Evolutionary conservation across 1,140 invertebrate species (phyloP).

Genomic region (Ceratoteleas bidentatus): DNA sequence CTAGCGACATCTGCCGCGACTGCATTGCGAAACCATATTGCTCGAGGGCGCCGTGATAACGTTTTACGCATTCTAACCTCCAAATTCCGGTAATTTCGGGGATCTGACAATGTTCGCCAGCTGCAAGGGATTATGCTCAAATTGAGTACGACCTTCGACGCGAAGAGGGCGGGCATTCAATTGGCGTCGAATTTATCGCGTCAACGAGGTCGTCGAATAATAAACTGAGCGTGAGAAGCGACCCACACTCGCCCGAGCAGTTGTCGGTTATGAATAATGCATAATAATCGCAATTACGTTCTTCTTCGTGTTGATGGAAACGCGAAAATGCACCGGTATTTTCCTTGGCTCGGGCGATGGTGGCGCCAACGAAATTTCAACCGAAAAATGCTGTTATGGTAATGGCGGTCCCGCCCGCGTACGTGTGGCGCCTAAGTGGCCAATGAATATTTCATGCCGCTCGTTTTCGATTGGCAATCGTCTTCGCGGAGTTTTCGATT

Average conservation of each 20-base stretch:
- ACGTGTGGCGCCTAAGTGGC: slow-evolving; percentile 32
- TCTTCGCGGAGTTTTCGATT: too few species aligned
- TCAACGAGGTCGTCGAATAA: slow-evolving; percentile 71
- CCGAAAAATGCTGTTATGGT: slow-evolving; percentile 49
- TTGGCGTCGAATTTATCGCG: slow-evolving; percentile 65
- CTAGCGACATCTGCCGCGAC: slow-evolving; percentile 9
- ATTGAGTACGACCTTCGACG: slow-evolving; percentile 36
- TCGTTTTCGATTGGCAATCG: slow-evolving; percentile 37
- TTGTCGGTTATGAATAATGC: slow-evolving; percentile 75
- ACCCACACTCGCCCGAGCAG: slow-evolving; percentile 54
- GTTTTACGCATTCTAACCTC: too few species aligned
- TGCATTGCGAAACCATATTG: too few species aligned
- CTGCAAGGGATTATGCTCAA: slow-evolving; percentile 21
- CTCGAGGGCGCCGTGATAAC: too few species aligned
- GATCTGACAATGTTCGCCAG: too few species aligned
- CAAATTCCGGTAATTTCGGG: too few species aligned
- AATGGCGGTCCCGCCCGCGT: slow-evolving; percentile 34
- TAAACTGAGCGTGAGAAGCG: slow-evolving; percentile 73
- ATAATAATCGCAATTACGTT: slow-evolving; percentile 73
- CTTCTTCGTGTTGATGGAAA: slow-evolving; percentile 71
- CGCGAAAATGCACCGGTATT: slow-evolving; percentile 43
- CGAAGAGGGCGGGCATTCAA: slow-evolving; percentile 45
- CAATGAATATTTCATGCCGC: slow-evolving; percentile 59
- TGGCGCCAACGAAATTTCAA: slow-evolving; percentile 22
- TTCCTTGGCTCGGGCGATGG: slow-evolving; percentile 22